These are phyloP conservation scores for Mirounga angustirostris DNA, from an alignment of 2,113 vertebrate genomes.

Conservation along the genomic window DNA sequence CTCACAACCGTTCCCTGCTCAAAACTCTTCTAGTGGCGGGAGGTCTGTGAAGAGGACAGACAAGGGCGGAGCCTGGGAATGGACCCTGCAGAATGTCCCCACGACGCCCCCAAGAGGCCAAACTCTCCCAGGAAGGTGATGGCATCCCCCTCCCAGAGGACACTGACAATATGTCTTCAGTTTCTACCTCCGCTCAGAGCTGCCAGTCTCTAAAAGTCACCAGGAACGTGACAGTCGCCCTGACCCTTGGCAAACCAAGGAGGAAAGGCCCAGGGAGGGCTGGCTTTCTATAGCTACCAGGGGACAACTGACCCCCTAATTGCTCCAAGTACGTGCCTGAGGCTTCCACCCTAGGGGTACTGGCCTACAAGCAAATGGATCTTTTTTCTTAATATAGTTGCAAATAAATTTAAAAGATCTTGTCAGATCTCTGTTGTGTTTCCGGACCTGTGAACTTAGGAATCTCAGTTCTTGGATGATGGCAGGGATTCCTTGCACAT, in stretches of 20 bases:
- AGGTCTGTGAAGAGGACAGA: rapidly evolving
- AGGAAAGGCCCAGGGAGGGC: rapidly evolving
- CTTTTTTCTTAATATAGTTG: neutral
- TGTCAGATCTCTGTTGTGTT: neutral
- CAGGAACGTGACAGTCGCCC: too few relatives aligned
- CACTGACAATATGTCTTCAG: neutral
- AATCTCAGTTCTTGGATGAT: neutral
- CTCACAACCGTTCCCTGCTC: neutral
- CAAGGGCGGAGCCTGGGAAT: rapidly evolving
- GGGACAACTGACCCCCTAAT: too few relatives aligned
- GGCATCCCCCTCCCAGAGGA: too few relatives aligned
- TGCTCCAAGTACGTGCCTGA: neutral
- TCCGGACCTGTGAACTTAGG: neutral
- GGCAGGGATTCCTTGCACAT: neutral
- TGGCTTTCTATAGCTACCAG: neutral
- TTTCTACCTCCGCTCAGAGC: neutral
- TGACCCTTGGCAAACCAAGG: neutral
- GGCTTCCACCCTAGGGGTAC: too few relatives aligned
- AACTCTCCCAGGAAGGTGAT: neutral
- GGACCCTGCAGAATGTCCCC: neutral
- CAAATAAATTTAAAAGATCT: neutral
- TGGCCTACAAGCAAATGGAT: neutral
- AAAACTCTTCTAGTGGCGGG: neutral
- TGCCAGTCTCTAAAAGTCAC: neutral
- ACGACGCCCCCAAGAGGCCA: neutral